Conservation (phyloP, 2,113 vertebrate species). For the Numida meleagris region DNA sequence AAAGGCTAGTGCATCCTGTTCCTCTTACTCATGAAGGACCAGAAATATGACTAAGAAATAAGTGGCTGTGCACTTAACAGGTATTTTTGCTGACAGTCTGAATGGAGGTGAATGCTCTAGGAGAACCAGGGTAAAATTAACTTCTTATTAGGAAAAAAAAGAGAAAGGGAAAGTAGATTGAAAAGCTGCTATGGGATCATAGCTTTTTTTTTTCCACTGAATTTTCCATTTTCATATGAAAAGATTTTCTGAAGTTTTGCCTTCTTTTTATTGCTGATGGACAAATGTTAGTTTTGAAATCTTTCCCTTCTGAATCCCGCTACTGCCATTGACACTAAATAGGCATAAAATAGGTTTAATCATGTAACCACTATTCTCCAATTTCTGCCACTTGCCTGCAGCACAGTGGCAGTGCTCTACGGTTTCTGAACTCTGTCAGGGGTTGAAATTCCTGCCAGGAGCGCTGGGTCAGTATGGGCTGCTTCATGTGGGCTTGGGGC, state of each 20-base stretch:
- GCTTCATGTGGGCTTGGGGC: fast-evolving
- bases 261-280: neutral
- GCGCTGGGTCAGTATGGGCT: fast-evolving
- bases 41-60: neutral
- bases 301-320: neutral
- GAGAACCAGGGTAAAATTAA: neutral
- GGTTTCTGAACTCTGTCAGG: fast-evolving
- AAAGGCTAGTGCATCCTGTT: neutral
- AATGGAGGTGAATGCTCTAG: neutral
- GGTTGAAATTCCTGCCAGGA: neutral
- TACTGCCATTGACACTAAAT: neutral
- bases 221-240: neutral
- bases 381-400: neutral
- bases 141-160: neutral
- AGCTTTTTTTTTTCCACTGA: neutral
- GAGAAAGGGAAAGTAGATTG: neutral
- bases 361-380: fast-evolving
- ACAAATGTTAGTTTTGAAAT: neutral
- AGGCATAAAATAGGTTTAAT: neutral
- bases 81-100: neutral
- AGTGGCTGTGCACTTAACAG: fast-evolving
- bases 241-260: neutral
- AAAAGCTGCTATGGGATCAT: neutral
- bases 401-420: neutral
- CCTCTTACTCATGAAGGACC: neutral